These are phyloP conservation scores for Siphlonurus alternatus DNA, from an alignment of 2,888 invertebrate genomes.

Conservation along the genomic window DNA sequence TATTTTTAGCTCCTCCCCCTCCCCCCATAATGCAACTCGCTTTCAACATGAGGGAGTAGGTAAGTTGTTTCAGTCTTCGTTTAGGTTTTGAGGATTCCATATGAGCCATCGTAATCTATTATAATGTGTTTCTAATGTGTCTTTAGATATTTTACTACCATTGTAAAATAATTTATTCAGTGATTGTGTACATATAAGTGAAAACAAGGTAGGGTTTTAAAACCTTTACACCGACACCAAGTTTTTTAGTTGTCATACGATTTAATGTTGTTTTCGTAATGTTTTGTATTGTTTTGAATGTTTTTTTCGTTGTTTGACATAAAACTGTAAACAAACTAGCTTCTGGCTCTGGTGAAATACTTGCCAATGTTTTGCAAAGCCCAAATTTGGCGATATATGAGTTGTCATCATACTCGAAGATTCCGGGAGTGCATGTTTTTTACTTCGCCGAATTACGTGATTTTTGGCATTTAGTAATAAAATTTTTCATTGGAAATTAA, in stretches of 20 bases:
- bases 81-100: conserved; percentile 5
- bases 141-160: not conserved
- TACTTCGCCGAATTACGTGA: too few relatives aligned
- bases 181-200: not conserved
- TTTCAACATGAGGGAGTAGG: conserved; percentile 12
- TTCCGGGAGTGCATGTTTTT: too few relatives aligned
- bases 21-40: conserved; percentile 11
- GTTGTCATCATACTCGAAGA: too few relatives aligned
- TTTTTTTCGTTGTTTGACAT: not conserved
- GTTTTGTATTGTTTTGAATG: not conserved
- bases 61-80: conserved; percentile 10
- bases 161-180: not conserved
- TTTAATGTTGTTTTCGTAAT: not conserved
- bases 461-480: too few relatives aligned
- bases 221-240: not conserved
- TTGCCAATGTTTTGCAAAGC: too few relatives aligned
- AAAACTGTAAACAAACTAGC: too few relatives aligned
- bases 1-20: conserved; percentile 1
- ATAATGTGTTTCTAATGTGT: conserved; percentile 1
- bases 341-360: too few relatives aligned
- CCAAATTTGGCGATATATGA: too few relatives aligned
- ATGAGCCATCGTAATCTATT: not conserved
- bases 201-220: not conserved
- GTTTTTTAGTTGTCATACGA: not conserved
- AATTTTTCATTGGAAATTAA: too few relatives aligned